Evolutionary conservation across 1,140 invertebrate genomes (phyloP), one percentile per base, ranked within the genome.

Genomic region (Limonius californicus): DNA sequence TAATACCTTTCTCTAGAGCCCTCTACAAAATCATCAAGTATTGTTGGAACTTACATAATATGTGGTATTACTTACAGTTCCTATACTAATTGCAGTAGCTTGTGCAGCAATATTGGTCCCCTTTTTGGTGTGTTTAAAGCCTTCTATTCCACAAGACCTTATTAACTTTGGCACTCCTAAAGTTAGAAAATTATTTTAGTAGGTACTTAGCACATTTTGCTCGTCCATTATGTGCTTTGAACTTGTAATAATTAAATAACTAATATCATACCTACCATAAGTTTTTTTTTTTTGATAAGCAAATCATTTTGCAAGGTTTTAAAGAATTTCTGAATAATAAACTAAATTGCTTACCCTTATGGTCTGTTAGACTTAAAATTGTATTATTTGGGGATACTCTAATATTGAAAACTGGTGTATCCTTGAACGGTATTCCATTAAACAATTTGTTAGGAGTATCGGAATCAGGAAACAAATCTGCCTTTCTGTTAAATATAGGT

Each of bases 61-160:
- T n/a, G n/a, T n/a, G n/a, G n/a, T n/a, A 27, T 27, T 60, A 80
- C 81, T 82, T 77, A 90, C 91, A 42, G 73, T 79, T 55, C 86
- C 87, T 70, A 94, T 78, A 62, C 81, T 86, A 30, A 95, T 84
- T 15, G 90, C 95, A 55, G 94, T 92, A 30, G 94, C 90, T 79
- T 98, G 95, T 12, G 94, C 95, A 45, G 95, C 96, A 70, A 98
- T 88, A 76, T 95, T 97, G 7, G 95, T 98, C 62, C 94, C 95
- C 80, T 98, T 98, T 66, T 88, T 88, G 2, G 93, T 87, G 79
- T 97, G 93, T 77, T 95, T 97, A 73, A 95, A 98, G 19, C 96
- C 96, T 78, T 98, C 95, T 62, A 89, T 83, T 14, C 94, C 91
- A 83, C 92, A 89, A 4, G 90, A 86, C 56, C 87, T 78, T 12